These are phyloP conservation scores for Falco naumanni DNA, from an alignment of 2,797 vertebrate genomes.

Conservation along the genomic window DNA sequence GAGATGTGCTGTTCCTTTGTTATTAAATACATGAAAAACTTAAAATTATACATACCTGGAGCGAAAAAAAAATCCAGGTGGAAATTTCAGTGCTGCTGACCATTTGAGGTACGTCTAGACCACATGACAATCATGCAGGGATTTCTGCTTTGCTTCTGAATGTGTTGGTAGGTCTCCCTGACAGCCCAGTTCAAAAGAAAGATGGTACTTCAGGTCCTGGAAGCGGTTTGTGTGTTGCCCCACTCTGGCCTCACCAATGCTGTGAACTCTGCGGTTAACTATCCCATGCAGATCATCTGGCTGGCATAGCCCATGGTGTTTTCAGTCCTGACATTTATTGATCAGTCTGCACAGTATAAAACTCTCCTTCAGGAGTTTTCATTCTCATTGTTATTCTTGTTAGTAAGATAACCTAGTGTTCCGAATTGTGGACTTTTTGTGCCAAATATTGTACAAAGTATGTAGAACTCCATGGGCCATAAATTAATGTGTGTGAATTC, in stretches of 20 bases:
- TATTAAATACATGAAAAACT: not conserved
- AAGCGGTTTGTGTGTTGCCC: not conserved
- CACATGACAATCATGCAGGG: rapidly evolving
- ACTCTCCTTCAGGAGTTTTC: not conserved
- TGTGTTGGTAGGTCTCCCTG: not conserved
- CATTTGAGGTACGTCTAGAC: not conserved
- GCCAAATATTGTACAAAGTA: not conserved
- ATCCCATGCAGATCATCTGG: not conserved
- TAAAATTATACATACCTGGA: not conserved
- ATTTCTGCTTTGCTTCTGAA: not conserved
- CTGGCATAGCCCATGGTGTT: not conserved
- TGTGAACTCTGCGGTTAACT: not conserved
- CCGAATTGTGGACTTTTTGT: not conserved
- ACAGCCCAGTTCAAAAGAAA: not conserved
- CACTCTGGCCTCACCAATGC: not conserved
- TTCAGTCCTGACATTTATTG: not conserved
- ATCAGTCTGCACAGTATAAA: not conserved
- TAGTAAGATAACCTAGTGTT: not conserved
- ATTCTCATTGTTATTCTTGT: not conserved
- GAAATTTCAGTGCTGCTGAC: not conserved
- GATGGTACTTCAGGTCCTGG: not conserved
- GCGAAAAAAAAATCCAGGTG: not conserved
- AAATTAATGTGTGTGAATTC: not conserved
- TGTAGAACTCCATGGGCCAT: not conserved
- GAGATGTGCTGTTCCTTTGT: not conserved